Evolutionary conservation across 2,113 vertebrate genomes (phyloP), one percentile per base, ranked within the genome.

Genomic region (Salminus brasiliensis): DNA sequence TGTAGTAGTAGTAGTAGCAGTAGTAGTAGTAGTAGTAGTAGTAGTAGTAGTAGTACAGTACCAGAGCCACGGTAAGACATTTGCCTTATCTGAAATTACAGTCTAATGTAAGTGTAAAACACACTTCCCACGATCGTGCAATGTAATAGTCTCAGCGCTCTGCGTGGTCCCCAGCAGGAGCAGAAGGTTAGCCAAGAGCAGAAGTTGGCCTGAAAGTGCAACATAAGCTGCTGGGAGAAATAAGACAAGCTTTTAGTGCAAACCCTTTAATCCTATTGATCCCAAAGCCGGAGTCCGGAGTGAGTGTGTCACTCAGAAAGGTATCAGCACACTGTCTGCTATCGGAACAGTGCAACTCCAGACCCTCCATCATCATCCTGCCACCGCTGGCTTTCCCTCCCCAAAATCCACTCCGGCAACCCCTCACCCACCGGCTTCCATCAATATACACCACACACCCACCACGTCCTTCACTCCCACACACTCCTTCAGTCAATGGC

Each of bases 251-350:
- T 92, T 88, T 92, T 89, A 89, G 90, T 36, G 6, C 88, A 93
- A 93, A 94, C 92, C 93, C 86, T 86, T 87, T 94, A 94, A 95
- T 93, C 93, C 92, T 91, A 93, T 93, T 94, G 93, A 95, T 94
- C 89, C 88, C 67, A 85, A 90, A 85, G 87, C 81, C 90, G 84
- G 88, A 86, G 88, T 88, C 91, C 79, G 87, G 84, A 80, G 86
- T 5, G 87, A 88, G 87, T 86, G 78, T 63, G 70, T 88, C 77
- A 76, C 87, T 81, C 88, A 86, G 87, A 87, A 88, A 86, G 75
- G 76, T 72, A 73, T 72, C 72, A 55, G 52, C 41, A 47, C 72
- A 68, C 63, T 43, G 74, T 32, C 74, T 73, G 77, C 57, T 72
- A 76, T 85, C 81, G 74, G 74, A 72, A 63, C 59, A 73, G 49